Conservation (phyloP, 30 jellyfish, hydroid and myxozoan genomes). For the Hydractinia echinata region DNA sequence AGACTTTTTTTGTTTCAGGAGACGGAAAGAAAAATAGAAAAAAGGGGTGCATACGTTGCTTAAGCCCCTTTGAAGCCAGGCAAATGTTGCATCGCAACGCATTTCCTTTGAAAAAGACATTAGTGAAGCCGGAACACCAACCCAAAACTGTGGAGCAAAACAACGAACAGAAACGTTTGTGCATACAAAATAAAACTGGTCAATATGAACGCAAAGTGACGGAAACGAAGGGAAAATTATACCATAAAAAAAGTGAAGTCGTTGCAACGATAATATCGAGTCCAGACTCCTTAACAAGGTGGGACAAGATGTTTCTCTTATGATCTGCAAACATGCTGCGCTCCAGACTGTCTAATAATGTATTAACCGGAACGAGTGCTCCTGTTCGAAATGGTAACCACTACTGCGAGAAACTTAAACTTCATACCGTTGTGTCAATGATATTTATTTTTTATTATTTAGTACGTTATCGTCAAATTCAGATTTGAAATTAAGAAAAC, state of each 20-base stretch:
- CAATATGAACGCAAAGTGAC: neutral
- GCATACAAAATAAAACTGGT: neutral
- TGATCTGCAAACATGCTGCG: no score
- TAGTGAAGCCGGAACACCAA: neutral
- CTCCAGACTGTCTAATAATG: no score
- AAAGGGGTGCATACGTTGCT: neutral
- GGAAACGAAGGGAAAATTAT: neutral
- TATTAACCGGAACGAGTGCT: no score
- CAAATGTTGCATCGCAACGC: neutral
- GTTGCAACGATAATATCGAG: constrained; percentile 3
- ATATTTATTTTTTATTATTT: no score
- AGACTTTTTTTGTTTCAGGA: neutral
- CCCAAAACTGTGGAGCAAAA: neutral
- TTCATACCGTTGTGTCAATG: no score
- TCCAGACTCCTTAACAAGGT: neutral
- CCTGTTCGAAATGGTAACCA: no score
- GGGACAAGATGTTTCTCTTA: neutral
- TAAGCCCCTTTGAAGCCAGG: constrained; percentile 7
- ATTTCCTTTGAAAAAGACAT: neutral
- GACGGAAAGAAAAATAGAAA: no score
- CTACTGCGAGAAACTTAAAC: no score
- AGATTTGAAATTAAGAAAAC: no score
- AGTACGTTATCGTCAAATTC: no score
- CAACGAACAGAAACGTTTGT: neutral
- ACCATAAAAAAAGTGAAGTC: neutral